Evolutionary conservation across 1,140 invertebrate genomes (phyloP).

Genomic region (Ganaspis sp.): DNA sequence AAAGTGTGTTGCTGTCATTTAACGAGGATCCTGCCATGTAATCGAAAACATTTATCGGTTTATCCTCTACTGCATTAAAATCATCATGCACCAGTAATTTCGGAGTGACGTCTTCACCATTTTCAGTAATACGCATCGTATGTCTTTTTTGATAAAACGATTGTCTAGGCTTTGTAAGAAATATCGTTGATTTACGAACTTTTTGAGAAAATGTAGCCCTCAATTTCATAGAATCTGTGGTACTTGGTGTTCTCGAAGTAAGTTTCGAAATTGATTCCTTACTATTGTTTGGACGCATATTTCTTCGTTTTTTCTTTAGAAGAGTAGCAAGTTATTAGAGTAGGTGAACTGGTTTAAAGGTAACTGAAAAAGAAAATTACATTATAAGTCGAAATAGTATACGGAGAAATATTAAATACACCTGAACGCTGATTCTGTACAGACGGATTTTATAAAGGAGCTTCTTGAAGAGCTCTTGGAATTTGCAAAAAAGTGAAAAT

Average conservation of each 20-base stretch:
- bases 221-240: background rate
- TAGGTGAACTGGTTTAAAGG: background rate
- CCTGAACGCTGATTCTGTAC: no score
- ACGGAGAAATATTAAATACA: no score
- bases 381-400: no score
- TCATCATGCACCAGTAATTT: constrained; percentile 48
- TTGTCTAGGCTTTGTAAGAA: constrained; percentile 9
- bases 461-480: no score
- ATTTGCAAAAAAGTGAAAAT: no score
- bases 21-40: constrained; percentile 36
- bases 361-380: background rate
- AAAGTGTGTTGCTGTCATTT: constrained; percentile 35
- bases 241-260: background rate
- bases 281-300: background rate
- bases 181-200: background rate
- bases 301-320: background rate
- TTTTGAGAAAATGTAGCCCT: background rate
- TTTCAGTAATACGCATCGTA: constrained; percentile 36
- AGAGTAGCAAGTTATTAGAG: background rate
- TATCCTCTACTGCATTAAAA: constrained; percentile 46
- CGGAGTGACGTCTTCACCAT: constrained; percentile 55
- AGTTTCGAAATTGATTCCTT: background rate
- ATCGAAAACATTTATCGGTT: constrained; percentile 55
- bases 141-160: constrained; percentile 52
- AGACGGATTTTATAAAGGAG: no score